These are phyloP conservation scores for Hemicentrotus pulcherrimus DNA, from an alignment of 35 echinoderm and acorn worm genomes.

Conservation along the genomic window DNA sequence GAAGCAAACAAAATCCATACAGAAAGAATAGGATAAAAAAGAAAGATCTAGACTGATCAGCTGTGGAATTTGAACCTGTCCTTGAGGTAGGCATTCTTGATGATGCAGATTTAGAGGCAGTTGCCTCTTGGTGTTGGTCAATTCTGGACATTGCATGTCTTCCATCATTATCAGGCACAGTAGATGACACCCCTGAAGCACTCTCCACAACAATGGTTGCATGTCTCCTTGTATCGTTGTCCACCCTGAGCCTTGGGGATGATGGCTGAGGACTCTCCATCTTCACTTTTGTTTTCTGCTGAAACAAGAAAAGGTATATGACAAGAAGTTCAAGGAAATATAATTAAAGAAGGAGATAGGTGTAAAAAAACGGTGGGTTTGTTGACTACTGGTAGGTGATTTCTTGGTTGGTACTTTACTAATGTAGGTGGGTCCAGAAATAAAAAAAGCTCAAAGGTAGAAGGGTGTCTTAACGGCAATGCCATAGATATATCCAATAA, in stretches of 20 bases:
- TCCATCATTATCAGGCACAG: not conserved
- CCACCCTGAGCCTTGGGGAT: not conserved
- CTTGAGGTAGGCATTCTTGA: not conserved
- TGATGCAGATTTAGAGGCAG: not conserved
- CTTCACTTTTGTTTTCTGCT: not conserved
- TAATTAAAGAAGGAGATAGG: no score
- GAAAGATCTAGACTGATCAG: not conserved
- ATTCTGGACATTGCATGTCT: not conserved
- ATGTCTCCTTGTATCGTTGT: not conserved
- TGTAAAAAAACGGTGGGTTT: no score
- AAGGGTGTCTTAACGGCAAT: no score
- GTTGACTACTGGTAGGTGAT: no score
- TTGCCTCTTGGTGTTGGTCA: not conserved
- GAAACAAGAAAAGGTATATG: no score
- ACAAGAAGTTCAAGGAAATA: no score
- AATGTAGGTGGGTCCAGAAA: no score
- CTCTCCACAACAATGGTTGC: not conserved
- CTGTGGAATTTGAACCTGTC: not conserved
- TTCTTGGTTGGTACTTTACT: no score
- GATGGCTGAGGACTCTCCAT: conserved; percentile 46
- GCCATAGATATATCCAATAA: no score
- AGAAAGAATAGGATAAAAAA: no score
- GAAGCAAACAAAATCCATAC: no score
- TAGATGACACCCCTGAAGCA: conserved; percentile 35
- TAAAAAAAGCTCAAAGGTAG: no score